Conservation (phyloP, 2,888 invertebrate species). For the Melanchra persicariae region DNA sequence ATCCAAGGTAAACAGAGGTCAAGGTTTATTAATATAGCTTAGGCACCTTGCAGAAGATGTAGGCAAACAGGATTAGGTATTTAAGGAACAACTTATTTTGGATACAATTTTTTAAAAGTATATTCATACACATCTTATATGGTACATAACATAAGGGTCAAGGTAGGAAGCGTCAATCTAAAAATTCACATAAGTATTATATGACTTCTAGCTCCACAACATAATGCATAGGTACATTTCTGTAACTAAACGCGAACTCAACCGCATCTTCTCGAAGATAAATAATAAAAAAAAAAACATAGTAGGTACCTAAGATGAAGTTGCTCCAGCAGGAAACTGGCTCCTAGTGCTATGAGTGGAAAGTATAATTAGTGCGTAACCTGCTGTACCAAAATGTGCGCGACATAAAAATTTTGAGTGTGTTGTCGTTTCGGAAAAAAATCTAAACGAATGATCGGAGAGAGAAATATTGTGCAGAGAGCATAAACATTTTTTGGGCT, state of each 20-base stretch:
- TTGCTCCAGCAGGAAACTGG: too few species aligned
- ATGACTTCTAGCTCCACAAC: not conserved
- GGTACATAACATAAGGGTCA: too few species aligned
- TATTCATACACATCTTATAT: constrained; percentile 27
- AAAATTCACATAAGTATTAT: not conserved
- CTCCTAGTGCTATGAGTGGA: too few species aligned
- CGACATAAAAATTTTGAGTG: too few species aligned
- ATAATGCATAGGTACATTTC: not conserved
- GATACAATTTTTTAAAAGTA: constrained; percentile 26
- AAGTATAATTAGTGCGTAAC: too few species aligned
- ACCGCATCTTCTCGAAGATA: not conserved
- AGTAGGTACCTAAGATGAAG: too few species aligned
- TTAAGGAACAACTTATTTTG: constrained; percentile 61
- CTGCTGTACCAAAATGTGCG: too few species aligned
- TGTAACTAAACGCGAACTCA: not conserved
- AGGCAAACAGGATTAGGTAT: constrained; percentile 44
- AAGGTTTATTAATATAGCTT: constrained; percentile 68
- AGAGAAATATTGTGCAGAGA: too few species aligned
- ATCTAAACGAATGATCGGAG: too few species aligned
- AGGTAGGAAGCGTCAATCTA: not conserved
- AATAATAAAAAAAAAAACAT: too few species aligned
- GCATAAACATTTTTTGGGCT: too few species aligned
- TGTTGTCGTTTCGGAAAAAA: too few species aligned
- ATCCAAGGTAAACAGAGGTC: constrained; percentile 74
- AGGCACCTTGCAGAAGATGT: constrained; percentile 61